Evolutionary conservation across 2,888 invertebrate species (phyloP).

Genomic region (Schizotus pectinicornis): DNA sequence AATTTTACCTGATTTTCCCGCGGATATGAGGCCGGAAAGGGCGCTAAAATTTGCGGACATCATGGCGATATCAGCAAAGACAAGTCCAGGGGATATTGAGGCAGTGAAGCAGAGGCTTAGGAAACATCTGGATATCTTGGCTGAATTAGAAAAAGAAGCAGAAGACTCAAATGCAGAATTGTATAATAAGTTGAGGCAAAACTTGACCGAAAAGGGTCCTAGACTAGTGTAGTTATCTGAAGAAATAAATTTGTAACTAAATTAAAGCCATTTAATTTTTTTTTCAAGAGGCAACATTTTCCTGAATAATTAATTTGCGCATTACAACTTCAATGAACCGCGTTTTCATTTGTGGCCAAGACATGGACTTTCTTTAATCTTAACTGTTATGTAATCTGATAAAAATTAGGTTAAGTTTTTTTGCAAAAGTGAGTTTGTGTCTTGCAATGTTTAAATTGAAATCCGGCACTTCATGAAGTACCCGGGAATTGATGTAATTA

Average conservation of each 20-base stretch:
- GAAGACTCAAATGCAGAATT: conserved; percentile 59
- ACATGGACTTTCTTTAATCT: too few species aligned
- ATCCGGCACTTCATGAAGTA: too few species aligned
- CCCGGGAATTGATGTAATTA: too few species aligned
- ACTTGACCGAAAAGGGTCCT: conserved; percentile 64
- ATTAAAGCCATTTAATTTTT: too few species aligned
- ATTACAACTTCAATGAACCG: too few species aligned
- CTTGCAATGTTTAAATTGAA: too few species aligned
- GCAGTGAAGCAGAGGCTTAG: conserved; percentile 70
- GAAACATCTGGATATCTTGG: conserved; percentile 69
- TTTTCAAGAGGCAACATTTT: too few species aligned
- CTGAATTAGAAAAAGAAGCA: conserved; percentile 61
- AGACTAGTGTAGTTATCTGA: conserved; percentile 58
- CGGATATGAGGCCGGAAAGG: conserved; percentile 71
- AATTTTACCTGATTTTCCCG: conserved; percentile 62
- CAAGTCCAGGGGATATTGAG: conserved; percentile 61
- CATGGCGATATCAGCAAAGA: conserved; percentile 75
- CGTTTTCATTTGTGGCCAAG: too few species aligned
- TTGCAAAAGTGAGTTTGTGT: too few species aligned
- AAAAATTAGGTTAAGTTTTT: too few species aligned
- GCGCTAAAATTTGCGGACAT: conserved; percentile 77
- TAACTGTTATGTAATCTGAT: too few species aligned
- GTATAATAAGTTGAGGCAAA: conserved; percentile 59
- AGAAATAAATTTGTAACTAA: conserved; percentile 2
- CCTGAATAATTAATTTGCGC: too few species aligned